Conservation (phyloP, 1,140 invertebrate genomes). For the Teleogryllus occipitalis region DNA sequence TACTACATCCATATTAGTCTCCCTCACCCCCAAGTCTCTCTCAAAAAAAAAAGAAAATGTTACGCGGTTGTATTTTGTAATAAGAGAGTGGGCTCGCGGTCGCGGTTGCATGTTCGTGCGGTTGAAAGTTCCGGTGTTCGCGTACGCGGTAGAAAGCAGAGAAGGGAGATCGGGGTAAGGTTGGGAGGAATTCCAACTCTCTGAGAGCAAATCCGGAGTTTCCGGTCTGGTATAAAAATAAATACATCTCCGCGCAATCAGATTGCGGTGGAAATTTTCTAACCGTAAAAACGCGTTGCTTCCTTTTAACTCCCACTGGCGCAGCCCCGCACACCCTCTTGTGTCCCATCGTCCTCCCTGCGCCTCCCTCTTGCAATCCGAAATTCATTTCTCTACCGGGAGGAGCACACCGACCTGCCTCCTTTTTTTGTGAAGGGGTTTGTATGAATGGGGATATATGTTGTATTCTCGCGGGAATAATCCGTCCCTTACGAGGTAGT, state of each 20-base stretch:
- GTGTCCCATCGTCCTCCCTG: neutral
- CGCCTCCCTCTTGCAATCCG: neutral
- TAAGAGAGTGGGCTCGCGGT: neutral
- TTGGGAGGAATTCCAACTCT: neutral
- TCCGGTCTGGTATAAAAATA: neutral
- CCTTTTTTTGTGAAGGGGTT: neutral
- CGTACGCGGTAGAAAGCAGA: neutral
- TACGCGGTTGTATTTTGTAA: neutral
- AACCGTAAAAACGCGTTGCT: neutral
- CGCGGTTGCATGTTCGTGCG: neutral
- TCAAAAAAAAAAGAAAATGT: neutral
- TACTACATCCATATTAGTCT: neutral
- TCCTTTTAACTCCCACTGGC: neutral
- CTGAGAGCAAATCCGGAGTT: neutral
- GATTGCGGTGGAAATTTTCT: neutral
- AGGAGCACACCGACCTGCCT: neutral
- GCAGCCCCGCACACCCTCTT: too few species aligned
- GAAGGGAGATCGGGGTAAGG: neutral
- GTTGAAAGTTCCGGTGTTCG: neutral
- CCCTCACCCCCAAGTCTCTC: neutral
- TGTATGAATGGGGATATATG: conserved; percentile 1
- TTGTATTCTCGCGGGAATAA: neutral
- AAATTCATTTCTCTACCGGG: conserved; percentile 4
- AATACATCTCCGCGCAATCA: neutral
- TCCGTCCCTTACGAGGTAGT: neutral